A percentile compares a stretch with the other conserved stretches of the same genome.
Evolutionary conservation across 2,888 invertebrate genomes (phyloP).

Genomic region (Buathra laborator): DNA sequence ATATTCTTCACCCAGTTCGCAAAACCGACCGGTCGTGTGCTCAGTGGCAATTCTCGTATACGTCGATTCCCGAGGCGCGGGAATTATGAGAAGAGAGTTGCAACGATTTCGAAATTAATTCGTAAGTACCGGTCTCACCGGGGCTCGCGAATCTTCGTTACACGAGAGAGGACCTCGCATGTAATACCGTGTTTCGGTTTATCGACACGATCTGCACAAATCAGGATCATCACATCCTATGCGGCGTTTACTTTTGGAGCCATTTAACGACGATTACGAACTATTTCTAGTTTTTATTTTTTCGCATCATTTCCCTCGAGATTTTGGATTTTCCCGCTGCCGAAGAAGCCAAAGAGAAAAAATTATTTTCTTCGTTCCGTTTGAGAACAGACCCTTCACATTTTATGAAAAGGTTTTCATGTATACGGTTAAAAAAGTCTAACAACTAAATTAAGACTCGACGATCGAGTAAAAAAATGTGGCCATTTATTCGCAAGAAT

Average conservation of each 20-base stretch:
- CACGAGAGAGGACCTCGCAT: conserved; percentile 42
- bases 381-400: not conserved
- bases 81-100: conserved; percentile 27
- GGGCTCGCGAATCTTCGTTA: conserved; percentile 7
- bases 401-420: not conserved
- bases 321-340: not conserved
- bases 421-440: not conserved
- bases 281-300: conserved; percentile 14
- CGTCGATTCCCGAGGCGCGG: conserved; percentile 20
- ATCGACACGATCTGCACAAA: conserved; percentile 42
- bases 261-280: conserved; percentile 35
- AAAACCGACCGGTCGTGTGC: conserved; percentile 16
- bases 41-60: not conserved
- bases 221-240: conserved; percentile 28
- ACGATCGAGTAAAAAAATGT: conserved; percentile 40
- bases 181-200: conserved; percentile 43
- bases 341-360: not conserved
- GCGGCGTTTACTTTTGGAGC: conserved; percentile 38
- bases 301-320: conserved; percentile 23
- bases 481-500: conserved; percentile 48
- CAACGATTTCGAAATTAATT: conserved; percentile 63
- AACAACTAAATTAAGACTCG: conserved; percentile 35
- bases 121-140: conserved; percentile 52
- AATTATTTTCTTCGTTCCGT: not conserved
- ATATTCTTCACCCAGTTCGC: conserved; percentile 32